Evolutionary conservation across 2,888 invertebrate species (phyloP), one percentile per base, ranked within the genome.

Genomic region (Prenolepis imparis): DNA sequence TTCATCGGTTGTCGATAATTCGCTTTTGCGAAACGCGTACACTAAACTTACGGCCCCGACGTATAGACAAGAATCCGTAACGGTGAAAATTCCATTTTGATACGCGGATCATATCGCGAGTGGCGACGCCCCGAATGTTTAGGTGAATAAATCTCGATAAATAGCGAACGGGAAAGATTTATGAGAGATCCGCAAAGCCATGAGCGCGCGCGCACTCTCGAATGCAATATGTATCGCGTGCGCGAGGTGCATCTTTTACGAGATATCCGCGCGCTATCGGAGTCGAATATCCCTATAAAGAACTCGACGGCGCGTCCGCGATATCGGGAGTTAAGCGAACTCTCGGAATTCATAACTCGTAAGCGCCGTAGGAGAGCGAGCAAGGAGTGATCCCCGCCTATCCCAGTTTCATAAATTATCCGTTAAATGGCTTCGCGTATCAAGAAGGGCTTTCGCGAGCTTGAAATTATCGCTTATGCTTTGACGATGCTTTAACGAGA

Each of bases 101-200:
- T 78, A 68, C 68, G 68, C 21, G 59, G 32, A 32, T 32, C 44
- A 41, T 68, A 70, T 70, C 70, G 78, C 55, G 64, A 48, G 12
- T 55, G 78, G 41, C 78, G 70, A 78, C 28, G 68, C 41, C 68
- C 57, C 70, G 70, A 61, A 59, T 80, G 78, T 80, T 80, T 80
- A 68, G 68, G 36, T 70, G 59, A 80, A 80, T 80, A 80, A 80
- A 80, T 80, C 78, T 70, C 70, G 78, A 80, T 80, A 80, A 80
- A 80, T 80, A 68, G 70, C 68, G 78, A 59, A 44, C 59, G 44
- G n/a, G 8, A 52, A 44, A 80, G 78, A 80, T 80, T 80, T 80
- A 70, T 24, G 78, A 70, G 70, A 80, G 70, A 36, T 24, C 59
- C 36, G 70, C 70, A 44, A 78, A 68, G 68, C 41, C 55, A 66